Evolutionary conservation across 2,797 vertebrate genomes (phyloP), one percentile per base, ranked within the genome.

Genomic region (Pangasius sanitwongsei): DNA sequence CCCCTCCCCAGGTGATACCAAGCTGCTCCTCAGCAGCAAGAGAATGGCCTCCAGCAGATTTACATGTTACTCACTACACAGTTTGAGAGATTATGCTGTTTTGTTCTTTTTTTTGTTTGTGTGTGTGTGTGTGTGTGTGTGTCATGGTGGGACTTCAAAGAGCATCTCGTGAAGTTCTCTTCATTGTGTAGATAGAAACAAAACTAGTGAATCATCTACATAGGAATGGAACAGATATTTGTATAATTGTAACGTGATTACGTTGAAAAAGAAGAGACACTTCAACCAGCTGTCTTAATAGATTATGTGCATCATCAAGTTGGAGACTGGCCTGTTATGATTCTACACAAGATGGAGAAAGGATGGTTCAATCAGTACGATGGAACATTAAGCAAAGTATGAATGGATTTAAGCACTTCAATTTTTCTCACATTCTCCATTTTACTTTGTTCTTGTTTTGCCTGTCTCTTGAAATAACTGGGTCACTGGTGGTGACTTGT

Each of bases 1-100:
- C 86, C 59, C 81, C 61, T 91, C 91, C 94, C 92, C 89, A 93
- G 93, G 94, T 94, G 95, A 93, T 93, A 93, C 93, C 94, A 90
- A 92, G 94, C 83, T 93, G 93, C 93, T 95, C 93, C 94, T 95
- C 92, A 89, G 93, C 91, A 95, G 94, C 92, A 93, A 91, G 94
- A 90, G 94, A 94, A 90, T 94, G 93, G 92, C 89, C 90, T 89
- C 93, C 92, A 91, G 86, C 92, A 93, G 93, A 94, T 94, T 93
- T 93, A 91, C 88, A 92, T 55, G 44, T 87, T 88, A 84, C 13
- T 50, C 86, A 80, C 34, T 77, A 85, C n/a, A 85, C 57, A 83
- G 65, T 50, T 86, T 90, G 63, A 31, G 61, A 87, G 75, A 88
- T 72, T 53, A 89, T 55, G 20, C 55, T 44, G n/a, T 89, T 91